These are phyloP conservation scores for Philotrypesis tridentata DNA, from an alignment of 1,140 invertebrate species.

Conservation along the genomic window DNA sequence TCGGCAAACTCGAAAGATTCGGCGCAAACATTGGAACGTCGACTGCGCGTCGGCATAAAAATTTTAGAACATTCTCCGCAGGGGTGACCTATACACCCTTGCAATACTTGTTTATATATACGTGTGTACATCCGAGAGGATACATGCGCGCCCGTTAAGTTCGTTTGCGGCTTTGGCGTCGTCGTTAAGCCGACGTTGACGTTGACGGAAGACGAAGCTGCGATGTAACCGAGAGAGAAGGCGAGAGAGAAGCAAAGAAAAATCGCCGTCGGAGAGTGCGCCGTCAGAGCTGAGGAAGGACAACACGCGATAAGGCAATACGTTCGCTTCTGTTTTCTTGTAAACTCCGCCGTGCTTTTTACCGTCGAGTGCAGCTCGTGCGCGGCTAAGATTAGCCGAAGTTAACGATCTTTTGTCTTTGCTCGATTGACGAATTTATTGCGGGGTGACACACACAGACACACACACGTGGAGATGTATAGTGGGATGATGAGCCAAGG, in stretches of 20 bases:
- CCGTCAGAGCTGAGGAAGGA: not conserved
- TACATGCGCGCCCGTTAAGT: not conserved
- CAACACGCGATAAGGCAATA: not conserved
- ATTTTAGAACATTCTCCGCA: too few relatives aligned
- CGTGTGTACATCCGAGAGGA: not conserved
- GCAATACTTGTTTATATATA: not conserved
- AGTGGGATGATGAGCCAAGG: not conserved
- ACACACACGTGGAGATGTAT: too few relatives aligned
- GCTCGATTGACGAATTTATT: not conserved
- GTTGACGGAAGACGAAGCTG: conserved; percentile 17
- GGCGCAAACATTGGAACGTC: too few relatives aligned
- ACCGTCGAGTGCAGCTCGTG: not conserved
- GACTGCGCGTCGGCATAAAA: too few relatives aligned
- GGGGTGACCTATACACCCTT: too few relatives aligned
- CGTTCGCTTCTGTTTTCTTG: not conserved
- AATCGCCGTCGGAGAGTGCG: not conserved
- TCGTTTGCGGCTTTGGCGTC: conserved; percentile 12
- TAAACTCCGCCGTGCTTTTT: not conserved
- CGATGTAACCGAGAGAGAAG: too few relatives aligned
- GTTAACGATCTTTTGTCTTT: not conserved
- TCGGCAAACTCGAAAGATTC: too few relatives aligned
- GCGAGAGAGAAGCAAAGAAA: not conserved
- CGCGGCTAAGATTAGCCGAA: not conserved
- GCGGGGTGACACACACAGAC: too few relatives aligned
- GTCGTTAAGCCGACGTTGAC: conserved; percentile 21